Conservation (phyloP, 2,888 invertebrate species). For the Dryobota labecula region DNA sequence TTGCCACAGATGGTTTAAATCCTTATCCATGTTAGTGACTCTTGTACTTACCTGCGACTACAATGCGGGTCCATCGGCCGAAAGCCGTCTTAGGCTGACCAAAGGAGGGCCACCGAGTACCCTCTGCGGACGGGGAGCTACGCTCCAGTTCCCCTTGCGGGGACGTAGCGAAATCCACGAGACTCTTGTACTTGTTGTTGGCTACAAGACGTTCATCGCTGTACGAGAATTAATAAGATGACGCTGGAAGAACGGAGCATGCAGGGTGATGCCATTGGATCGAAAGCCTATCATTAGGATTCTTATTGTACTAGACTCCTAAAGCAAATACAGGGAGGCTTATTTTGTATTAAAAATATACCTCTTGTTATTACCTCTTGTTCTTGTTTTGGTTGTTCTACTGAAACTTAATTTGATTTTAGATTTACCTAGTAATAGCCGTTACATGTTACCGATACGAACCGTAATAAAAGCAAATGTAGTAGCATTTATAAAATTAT, state of each 20-base stretch:
- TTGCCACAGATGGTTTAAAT: background rate
- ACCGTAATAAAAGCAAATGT: background rate
- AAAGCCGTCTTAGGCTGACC: no score
- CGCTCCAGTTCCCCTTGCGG: no score
- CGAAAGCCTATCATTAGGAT: background rate
- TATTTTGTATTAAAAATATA: background rate
- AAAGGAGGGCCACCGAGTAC: no score
- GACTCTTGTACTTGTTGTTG: no score
- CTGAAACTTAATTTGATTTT: background rate
- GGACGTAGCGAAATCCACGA: no score
- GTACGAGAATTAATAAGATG: no score
- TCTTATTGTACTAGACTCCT: background rate
- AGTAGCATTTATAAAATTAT: background rate
- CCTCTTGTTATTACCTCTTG: background rate
- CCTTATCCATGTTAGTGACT: background rate
- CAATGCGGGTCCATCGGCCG: no score
- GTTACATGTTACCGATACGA: background rate
- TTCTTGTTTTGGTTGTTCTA: background rate
- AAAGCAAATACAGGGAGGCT: background rate
- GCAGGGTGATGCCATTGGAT: background rate
- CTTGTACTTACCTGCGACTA: no score
- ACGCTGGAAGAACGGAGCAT: background rate
- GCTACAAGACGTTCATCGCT: no score
- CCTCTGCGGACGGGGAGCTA: no score
- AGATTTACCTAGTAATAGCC: background rate